Conservation (phyloP, 1,140 invertebrate species). For the Heliothis virescens region DNA sequence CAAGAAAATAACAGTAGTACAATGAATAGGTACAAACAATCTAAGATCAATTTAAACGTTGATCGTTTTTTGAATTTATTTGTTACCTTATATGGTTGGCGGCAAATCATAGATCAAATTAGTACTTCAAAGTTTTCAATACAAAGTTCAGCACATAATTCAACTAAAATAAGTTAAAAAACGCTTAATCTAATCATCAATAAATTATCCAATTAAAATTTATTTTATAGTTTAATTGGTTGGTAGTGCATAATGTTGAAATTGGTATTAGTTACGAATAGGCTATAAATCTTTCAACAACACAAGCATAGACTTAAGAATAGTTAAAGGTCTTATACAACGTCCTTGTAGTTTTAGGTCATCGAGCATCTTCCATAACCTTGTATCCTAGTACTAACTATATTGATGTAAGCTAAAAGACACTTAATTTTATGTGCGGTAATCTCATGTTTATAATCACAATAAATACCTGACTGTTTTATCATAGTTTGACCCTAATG, state of each 20-base stretch:
- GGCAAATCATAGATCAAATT: no score
- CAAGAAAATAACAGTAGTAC: no score
- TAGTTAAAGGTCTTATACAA: constrained; percentile 9
- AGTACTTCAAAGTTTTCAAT: no score
- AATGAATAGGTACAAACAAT: no score
- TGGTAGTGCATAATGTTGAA: constrained; percentile 5
- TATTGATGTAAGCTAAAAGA: not conserved
- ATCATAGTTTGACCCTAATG: not conserved
- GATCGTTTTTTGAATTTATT: no score
- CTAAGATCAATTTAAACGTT: no score
- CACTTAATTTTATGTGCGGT: not conserved
- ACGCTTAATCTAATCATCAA: constrained; percentile 9
- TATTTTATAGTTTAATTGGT: constrained; percentile 21
- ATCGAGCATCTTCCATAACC: not conserved
- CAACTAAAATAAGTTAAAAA: not conserved
- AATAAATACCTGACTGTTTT: not conserved
- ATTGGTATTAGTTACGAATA: constrained; percentile 7
- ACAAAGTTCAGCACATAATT: no score
- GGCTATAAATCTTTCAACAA: constrained; percentile 17
- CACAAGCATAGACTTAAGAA: constrained; percentile 2
- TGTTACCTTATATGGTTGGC: no score
- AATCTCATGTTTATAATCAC: not conserved
- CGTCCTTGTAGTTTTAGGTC: constrained; percentile 23
- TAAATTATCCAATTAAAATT: constrained; percentile 28
- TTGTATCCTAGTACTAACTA: not conserved